Evolutionary conservation across 53 echinoderm and acorn worm genomes (phyloP), one percentile per base, ranked within the genome.

Genomic region (Crossaster papposus): DNA sequence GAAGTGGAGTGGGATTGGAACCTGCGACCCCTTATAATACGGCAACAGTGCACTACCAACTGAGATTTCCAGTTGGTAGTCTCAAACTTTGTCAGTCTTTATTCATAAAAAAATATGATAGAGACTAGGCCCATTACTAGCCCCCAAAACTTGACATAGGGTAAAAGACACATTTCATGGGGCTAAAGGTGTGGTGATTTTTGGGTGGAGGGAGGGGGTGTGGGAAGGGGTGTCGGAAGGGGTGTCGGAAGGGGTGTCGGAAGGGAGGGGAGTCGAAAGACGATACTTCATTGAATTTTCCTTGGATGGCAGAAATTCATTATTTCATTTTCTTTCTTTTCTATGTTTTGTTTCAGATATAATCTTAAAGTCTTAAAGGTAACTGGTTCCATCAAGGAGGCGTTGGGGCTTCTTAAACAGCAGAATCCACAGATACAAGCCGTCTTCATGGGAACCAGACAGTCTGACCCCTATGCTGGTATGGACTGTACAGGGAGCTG

Each of bases 391-490:
- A 96, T 96, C n/a, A 96, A 96, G 87, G 91, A 92, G 10, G 97
- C 92, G 30, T 87, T 96, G 38, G 55, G 73, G 74, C 79, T 88
- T 7, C 31, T 96, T 65, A 89, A 96, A 83, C 82, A 89, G 50
- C 89, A 78, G 28, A 90, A 96, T 54, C 97, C 95, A 0, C 53
- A 81, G 29, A 88, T 96, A 11, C 92, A 94, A 88, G 97, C 97
- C 18, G 95, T 95, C 3, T 36, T 96, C 17, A 96, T 96, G 97
- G 97, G 97, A 13, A 96, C 97, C 17, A 94, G 97, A 35, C 90
- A 89, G 70, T 94, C 94, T 0, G 97, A 96, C 64, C 97, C 97
- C 10, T 95, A 95, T 77, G 92, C 97, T 87, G 93, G 97, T 96
- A 89, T 35, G 1, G 14, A 12, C 14, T 54, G 44, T 44, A 9